Percentiles rank a stretch among this genome's conserved stretches.
These are phyloP conservation scores for Siniperca chuatsi DNA, from an alignment of 2,113 vertebrate genomes.

Conservation along the genomic window DNA sequence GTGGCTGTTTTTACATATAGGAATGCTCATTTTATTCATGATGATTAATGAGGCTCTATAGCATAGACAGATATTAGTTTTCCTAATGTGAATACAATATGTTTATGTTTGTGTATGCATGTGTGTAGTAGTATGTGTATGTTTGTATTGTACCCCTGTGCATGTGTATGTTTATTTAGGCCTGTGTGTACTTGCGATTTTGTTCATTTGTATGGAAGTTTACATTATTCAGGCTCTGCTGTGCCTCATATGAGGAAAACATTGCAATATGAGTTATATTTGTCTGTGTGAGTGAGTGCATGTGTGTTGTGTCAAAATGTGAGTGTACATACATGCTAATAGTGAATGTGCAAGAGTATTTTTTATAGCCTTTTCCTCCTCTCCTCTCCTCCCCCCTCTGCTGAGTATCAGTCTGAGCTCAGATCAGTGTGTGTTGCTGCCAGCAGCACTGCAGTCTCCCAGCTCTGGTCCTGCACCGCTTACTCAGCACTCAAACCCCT, in stretches of 20 bases:
- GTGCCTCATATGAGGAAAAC: background rate
- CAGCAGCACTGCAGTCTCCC: conserved; percentile 82
- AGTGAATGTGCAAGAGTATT: background rate
- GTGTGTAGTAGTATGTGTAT: background rate
- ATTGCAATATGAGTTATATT: background rate
- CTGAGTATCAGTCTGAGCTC: conserved; percentile 63
- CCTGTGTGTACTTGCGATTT: background rate
- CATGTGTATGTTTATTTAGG: background rate
- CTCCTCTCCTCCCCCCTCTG: background rate
- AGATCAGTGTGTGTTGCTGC: conserved; percentile 67
- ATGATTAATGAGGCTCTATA: background rate
- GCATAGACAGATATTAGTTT: background rate
- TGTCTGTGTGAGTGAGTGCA: background rate
- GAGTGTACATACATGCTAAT: background rate
- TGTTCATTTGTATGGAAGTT: background rate
- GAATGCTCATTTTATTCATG: background rate
- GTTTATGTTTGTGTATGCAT: background rate
- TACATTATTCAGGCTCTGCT: background rate
- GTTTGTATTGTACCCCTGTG: background rate
- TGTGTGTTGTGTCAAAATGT: background rate
- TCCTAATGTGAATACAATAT: background rate
- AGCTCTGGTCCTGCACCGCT: conserved; percentile 72
- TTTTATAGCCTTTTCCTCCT: conserved; percentile 4
- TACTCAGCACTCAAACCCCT: conserved; percentile 72
- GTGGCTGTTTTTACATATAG: background rate